Evolutionary conservation across 2,113 vertebrate species (phyloP), one percentile per base, ranked within the genome.

Genomic region (Macroglossus sobrinus): DNA sequence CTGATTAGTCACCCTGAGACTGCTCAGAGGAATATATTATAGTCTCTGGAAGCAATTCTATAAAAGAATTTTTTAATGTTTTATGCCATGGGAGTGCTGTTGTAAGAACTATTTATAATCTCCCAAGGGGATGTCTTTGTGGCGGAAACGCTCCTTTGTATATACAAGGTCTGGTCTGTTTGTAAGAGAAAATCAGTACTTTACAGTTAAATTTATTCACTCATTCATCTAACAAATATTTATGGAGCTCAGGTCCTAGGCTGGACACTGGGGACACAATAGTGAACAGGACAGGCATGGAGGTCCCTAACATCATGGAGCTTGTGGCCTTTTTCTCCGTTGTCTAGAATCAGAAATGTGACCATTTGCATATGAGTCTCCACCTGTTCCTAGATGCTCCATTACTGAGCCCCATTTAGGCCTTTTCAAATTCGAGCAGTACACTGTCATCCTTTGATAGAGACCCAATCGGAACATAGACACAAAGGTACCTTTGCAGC

Each of bases 31-130:
- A 64, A 30, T n/a, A 28, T 45, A 76, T 61, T 84, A 78, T 38
- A 79, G 79, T 38, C 28, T 71, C 64, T 59, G 63, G 84, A 71
- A 97, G 75, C 79, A 89, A 38, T 66, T 53, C 71, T 35, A 38
- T 47, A 55, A 63, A 72, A 94, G 78, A 55, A 66, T 72, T 57
- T 75, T 71, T 80, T 89, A 84, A 78, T 79, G 50, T 87, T 74
- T 86, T 76, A 55, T 82, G 59, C 45, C 79, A 50, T 13, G 35
- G 35, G 50, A 63, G 59, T 1, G 16, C 82, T 53, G 40, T 84
- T 69, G 64, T 76, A 87, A 26, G 24, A 90, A 47, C 59, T 78
- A 89, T 95, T 86, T 96, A 71, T 79, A 84, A 68, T 68, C 66
- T 92, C 63, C 72, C 18, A n/a, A 80, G 75, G 64, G 74, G 38